phyloP scores from a whole-genome alignment of 2,888 invertebrate species.

The Dolomedes plantarius region DNA sequence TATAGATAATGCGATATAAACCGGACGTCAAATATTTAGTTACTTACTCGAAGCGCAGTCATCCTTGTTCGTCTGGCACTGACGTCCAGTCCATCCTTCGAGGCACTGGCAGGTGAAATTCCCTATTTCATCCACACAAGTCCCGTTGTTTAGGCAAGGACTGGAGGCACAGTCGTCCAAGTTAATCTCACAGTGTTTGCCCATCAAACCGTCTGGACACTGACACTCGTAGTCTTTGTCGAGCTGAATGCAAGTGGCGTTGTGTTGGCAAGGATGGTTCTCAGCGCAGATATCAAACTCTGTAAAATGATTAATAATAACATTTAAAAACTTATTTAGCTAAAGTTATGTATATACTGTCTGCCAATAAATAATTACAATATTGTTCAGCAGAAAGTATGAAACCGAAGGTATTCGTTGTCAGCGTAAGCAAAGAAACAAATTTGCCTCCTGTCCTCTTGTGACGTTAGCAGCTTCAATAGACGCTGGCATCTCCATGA shows the following conservation, averaged over 20 bases:
- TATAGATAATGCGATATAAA: no score
- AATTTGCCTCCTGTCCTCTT: no score
- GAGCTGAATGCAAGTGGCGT: conserved; percentile 90
- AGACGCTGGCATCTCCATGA: no score
- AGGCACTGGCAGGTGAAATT: conserved; percentile 34
- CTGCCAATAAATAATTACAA: no score
- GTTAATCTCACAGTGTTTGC: conserved; percentile 50
- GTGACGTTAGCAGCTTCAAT: no score
- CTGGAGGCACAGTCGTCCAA: conserved; percentile 38
- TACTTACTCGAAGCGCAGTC: conserved; percentile 52
- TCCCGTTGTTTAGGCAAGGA: conserved; percentile 59
- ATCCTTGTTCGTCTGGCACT: conserved; percentile 60
- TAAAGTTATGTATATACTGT: no score
- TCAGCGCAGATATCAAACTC: conserved; percentile 41
- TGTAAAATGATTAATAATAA: conserved; percentile 17
- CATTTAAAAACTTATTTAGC: neutral
- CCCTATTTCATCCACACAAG: conserved; percentile 27
- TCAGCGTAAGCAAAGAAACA: no score
- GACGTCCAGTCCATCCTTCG: conserved; percentile 37
- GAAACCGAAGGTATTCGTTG: no score
- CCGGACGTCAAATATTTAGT: no score
- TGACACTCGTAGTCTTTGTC: conserved; percentile 93
- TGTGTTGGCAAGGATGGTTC: conserved; percentile 86
- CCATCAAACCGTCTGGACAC: conserved; percentile 81
- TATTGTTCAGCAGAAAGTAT: no score